Base-by-base conservation (phyloP, 2,797 vertebrate genomes). In the Picus viridis region DNA sequence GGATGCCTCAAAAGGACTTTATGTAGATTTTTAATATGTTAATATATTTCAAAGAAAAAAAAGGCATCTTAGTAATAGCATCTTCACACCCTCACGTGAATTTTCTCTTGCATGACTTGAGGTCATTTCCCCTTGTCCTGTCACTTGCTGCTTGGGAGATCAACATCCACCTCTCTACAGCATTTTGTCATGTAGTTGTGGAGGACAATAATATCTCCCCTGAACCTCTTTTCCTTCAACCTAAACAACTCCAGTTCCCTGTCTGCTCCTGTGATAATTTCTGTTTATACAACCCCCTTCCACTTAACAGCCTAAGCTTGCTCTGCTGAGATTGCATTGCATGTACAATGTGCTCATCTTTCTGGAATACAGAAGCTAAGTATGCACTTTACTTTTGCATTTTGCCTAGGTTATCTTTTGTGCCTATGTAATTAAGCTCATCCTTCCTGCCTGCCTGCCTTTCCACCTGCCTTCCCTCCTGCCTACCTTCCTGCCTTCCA, bases 391-490 rank as follows among this genome's bases (percentile, higher is more conserved):
- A 24, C 56, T 43, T 77, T 85, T 47, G 20, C 32, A 59, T 68
- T 80, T 56, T 72, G 13, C n/a, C 16, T 45, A 27, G 11, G 43
- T 68, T 29, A 43, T 43, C 23, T 43, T 70, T 71, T 12, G 8
- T 75, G 24, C 6, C 19, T 63, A 9, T 54, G 18, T n/a, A 20
- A 59, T 81, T 49, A 68, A 57, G 15, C 7, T 64, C 0, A 4
- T 6, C 4, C 3, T 15, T 6, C 4, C 1, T 32, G 3, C 8
- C 13, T 32, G 3, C 8, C 13, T 27, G 13, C 7, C 9, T 41
- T 22, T 2, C 9, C 16, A 17, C 5, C 39, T 9, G 15, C 4
- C 27, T 23, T 30, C 3, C 51, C 10, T 15, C 3, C 26, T 11
- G 39, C 4, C 19, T 17, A 7, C 20, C 8, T 14, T 32, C n/a